These are phyloP conservation scores for Pogonophryne albipinna DNA, from an alignment of 2,797 vertebrate species.

Conservation along the genomic window DNA sequence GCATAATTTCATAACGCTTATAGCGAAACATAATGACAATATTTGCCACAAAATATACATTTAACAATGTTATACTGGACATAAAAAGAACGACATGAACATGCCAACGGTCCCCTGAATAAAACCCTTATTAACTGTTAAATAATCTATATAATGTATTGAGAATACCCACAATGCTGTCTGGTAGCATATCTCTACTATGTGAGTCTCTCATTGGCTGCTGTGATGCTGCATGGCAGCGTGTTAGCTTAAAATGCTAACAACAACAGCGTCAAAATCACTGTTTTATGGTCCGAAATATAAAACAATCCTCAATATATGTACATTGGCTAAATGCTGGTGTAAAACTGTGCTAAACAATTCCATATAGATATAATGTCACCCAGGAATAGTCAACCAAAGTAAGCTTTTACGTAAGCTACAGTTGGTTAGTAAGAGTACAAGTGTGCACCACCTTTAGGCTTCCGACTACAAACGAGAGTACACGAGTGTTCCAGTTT, in stretches of 20 bases:
- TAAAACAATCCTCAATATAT: accelerated
- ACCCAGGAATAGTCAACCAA: accelerated
- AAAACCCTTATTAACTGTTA: not conserved
- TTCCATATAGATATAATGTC: accelerated
- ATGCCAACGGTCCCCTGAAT: accelerated
- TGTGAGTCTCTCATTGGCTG: constrained; percentile 48
- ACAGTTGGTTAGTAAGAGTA: not conserved
- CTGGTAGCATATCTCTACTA: accelerated
- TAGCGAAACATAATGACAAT: not conserved
- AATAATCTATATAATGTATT: accelerated
- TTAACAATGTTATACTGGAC: accelerated
- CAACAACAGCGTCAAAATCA: not conserved
- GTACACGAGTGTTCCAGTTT: not conserved
- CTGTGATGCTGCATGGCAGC: not conserved
- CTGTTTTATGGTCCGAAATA: accelerated
- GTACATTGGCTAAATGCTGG: accelerated
- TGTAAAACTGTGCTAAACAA: accelerated
- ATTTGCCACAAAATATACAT: not conserved
- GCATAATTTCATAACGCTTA: not conserved
- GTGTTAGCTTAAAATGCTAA: constrained; percentile 49
- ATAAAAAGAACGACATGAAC: accelerated
- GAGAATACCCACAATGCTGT: constrained; percentile 57
- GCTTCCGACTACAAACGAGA: constrained; percentile 20
- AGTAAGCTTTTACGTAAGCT: accelerated
- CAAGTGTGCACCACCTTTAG: not conserved